Base-by-base conservation (phyloP, 2,797 vertebrate genomes). In the Channa striata region DNA sequence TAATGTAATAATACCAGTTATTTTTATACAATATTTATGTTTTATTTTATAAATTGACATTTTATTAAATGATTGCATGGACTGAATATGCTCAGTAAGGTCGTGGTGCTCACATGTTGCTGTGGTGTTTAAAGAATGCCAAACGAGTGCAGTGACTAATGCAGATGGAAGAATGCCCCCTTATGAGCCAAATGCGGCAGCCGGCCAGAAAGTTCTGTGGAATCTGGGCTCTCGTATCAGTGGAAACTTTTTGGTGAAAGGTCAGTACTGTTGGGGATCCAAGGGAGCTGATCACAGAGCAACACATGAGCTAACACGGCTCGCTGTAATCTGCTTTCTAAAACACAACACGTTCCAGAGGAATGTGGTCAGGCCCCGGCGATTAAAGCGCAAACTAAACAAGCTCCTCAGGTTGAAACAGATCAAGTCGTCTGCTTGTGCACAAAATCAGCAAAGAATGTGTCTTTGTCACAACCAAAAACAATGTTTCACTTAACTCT, bases 241-340 rank as follows among this genome's bases (percentile, higher is more conserved):
- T 82, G 82, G 84, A 90, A 89, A 85, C 56, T 42, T 74, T 81
- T 61, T 57, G 44, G 56, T 42, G 50, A 87, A 90, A 91, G 86
- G 84, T 86, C 87, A 87, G 44, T 3, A 39, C 64, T 36, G 49
- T 44, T 1, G 16, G 36, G 46, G 64, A 67, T 78, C 57, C 42
- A 8, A 65, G 30, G 20, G 44, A 70, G 23, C 11, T 2, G 58
- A 19, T 36, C 71, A 50, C 46, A 16, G 59, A 43, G 51, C 40
- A 68, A 53, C 51, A 59, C 34, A 20, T 16, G 36, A 63, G 58
- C 59, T 23, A 47, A 42, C 37, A 19, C 21, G 23, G 33, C 59
- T 59, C 13, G 33, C 19, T 42, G 14, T 74, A 68, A 78, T 80
- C 72, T 47, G 16, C 51, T 48, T 59, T 14, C 49, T 52, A 53